Percentiles rank a stretch among this genome's conserved stretches.
Evolutionary conservation across 2,888 invertebrate genomes (phyloP).

Genomic region (Drosophila barbarae): DNA sequence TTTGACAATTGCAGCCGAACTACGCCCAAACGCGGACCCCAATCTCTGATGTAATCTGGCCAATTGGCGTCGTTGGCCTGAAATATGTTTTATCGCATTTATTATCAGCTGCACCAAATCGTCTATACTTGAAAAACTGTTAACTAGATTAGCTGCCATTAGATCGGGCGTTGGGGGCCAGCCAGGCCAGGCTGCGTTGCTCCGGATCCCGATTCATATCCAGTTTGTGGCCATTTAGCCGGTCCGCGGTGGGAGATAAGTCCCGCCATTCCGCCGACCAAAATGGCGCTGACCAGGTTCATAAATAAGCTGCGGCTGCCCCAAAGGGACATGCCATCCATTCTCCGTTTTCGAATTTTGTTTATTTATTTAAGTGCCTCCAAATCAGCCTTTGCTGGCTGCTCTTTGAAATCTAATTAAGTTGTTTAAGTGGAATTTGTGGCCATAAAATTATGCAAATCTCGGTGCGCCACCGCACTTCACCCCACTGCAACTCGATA

Average conservation of each 20-base stretch:
- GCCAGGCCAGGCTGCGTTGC: conserved; percentile 16
- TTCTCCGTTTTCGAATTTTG: conserved; percentile 48
- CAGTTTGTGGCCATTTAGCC: conserved; percentile 28
- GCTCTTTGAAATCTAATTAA: conserved; percentile 65
- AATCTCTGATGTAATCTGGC: conserved; percentile 61
- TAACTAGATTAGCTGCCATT: conserved; percentile 72
- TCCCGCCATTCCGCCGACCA: conserved; percentile 38
- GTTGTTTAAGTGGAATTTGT: conserved; percentile 70
- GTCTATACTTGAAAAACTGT: conserved; percentile 74
- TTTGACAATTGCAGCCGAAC: conserved; percentile 72
- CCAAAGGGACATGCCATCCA: conserved; percentile 62
- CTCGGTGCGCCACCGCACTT: conserved; percentile 32
- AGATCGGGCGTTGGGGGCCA: conserved; percentile 60
- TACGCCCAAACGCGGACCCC: conserved; percentile 52
- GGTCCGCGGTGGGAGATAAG: conserved; percentile 48
- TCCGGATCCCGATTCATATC: conserved; percentile 34
- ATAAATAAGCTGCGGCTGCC: conserved; percentile 60
- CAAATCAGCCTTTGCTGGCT: conserved; percentile 56
- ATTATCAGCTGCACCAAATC: conserved; percentile 71
- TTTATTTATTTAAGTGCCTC: conserved; percentile 67
- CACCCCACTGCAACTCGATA: conserved; percentile 26
- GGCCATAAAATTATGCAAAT: conserved; percentile 72
- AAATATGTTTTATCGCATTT: conserved; percentile 73
- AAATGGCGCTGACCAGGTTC: conserved; percentile 51
- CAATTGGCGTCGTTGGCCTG: conserved; percentile 50